phyloP scores from a whole-genome alignment of 1,140 invertebrate species.

The Hyles vespertilio region DNA sequence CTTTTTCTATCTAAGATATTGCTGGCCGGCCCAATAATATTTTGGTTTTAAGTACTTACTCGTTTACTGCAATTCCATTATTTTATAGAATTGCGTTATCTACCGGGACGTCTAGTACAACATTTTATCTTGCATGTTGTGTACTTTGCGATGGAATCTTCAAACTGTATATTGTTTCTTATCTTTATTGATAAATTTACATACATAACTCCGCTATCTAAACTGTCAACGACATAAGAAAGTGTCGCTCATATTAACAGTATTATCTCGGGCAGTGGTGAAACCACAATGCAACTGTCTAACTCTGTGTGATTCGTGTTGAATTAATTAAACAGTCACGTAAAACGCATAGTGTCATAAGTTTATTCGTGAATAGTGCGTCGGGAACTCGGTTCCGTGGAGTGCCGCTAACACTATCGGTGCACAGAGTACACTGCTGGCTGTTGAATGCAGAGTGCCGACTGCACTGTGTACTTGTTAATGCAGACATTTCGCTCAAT shows the following conservation, averaged over 20 bases:
- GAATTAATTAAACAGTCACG: constrained; percentile 24
- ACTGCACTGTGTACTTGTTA: constrained; percentile 17
- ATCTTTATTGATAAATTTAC: constrained; percentile 71
- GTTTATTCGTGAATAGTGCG: no score
- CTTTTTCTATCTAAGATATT: no score
- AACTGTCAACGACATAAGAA: constrained; percentile 54
- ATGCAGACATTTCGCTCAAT: constrained; percentile 42
- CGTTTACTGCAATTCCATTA: no score
- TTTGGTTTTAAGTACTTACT: no score
- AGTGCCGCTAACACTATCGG: no score
- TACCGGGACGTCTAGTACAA: constrained; percentile 9
- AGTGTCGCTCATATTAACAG: constrained; percentile 51
- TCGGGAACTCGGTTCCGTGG: no score
- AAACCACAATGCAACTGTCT: constrained; percentile 34
- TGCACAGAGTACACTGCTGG: no score
- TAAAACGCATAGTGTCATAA: constrained; percentile 11
- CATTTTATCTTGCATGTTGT: constrained; percentile 50
- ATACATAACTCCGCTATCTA: constrained; percentile 56
- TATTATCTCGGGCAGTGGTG: constrained; percentile 47
- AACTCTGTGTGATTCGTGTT: constrained; percentile 14
- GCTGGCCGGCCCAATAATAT: no score
- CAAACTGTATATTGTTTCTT: constrained; percentile 54
- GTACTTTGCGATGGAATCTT: constrained; percentile 55
- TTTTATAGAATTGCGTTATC: no score
- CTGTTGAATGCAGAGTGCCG: background rate